A percentile compares a stretch with the other conserved stretches of the same genome.
Conservation (phyloP, 2,797 vertebrate genomes). For the Tiaroga cobitis region DNA sequence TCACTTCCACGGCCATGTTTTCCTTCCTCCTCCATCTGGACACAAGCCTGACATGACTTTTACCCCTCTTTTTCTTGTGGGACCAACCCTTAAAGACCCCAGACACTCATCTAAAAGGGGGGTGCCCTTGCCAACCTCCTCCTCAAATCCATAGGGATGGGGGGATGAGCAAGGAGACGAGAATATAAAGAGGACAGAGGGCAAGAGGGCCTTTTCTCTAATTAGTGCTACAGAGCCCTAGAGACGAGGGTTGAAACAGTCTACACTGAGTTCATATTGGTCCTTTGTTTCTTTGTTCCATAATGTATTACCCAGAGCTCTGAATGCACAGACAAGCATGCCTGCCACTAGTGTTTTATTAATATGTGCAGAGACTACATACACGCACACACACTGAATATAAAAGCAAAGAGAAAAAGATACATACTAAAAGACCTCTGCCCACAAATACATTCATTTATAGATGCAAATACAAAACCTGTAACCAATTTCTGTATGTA, state of each 20-base stretch:
- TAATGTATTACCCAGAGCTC: slow-evolving; percentile 52
- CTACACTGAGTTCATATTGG: slow-evolving; percentile 72
- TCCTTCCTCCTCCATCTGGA: slow-evolving; percentile 70
- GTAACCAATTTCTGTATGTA: not conserved
- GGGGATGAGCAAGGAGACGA: slow-evolving; percentile 59
- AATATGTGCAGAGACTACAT: slow-evolving; percentile 40
- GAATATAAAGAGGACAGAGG: slow-evolving; percentile 64
- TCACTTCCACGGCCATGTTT: slow-evolving; percentile 49
- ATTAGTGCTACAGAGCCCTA: slow-evolving; percentile 75
- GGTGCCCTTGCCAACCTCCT: slow-evolving; percentile 63
- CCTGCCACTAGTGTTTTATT: slow-evolving; percentile 59
- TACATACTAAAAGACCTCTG: not conserved
- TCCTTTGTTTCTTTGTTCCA: slow-evolving; percentile 69
- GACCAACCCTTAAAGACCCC: slow-evolving; percentile 63
- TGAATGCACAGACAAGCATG: slow-evolving; percentile 59
- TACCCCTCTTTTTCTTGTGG: slow-evolving; percentile 68
- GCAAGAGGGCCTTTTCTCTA: slow-evolving; percentile 75
- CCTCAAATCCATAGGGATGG: slow-evolving; percentile 56
- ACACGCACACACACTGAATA: slow-evolving; percentile 19
- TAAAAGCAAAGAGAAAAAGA: not conserved
- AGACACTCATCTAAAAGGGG: slow-evolving; percentile 61
- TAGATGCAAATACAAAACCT: not conserved
- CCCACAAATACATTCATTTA: not conserved
- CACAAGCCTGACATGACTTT: slow-evolving; percentile 74
- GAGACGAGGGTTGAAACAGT: slow-evolving; percentile 69